Conservation (phyloP, 2,888 invertebrate species). For the Noctua janthe region DNA sequence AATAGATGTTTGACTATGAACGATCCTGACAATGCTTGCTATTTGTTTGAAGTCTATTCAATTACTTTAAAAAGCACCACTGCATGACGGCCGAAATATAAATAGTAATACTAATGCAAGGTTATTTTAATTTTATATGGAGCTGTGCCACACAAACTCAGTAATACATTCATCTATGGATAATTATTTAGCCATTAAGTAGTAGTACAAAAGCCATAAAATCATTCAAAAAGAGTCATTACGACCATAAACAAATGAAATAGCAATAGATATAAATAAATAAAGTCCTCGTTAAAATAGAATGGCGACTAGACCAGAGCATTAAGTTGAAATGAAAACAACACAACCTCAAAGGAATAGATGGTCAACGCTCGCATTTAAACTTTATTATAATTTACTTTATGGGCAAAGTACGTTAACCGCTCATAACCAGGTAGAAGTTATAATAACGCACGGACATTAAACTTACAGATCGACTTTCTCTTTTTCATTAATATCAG, state of each 20-base stretch:
- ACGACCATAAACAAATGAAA: conserved; percentile 27
- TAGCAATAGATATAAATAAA: conserved; percentile 32
- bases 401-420: conserved; percentile 33
- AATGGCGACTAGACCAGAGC: conserved; percentile 34
- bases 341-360: conserved; percentile 36
- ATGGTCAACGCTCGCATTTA: conserved; percentile 50
- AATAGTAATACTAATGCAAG: neutral
- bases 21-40: too few relatives aligned
- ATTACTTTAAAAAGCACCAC: neutral
- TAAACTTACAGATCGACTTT: conserved; percentile 4
- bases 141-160: too few relatives aligned
- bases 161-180: neutral
- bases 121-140: neutral
- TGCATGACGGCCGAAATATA: neutral
- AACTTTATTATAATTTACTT: conserved; percentile 61
- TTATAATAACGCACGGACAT: conserved; percentile 6
- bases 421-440: conserved; percentile 16
- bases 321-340: conserved; percentile 50
- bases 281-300: conserved; percentile 30
- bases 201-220: neutral
- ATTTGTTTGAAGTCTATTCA: too few relatives aligned
- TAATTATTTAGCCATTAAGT: conserved; percentile 1
- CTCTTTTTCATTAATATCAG: neutral
- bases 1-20: too few relatives aligned
- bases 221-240: neutral